Evolutionary conservation across 2,797 vertebrate genomes (phyloP).

Genomic region (Clarias laeviceps): DNA sequence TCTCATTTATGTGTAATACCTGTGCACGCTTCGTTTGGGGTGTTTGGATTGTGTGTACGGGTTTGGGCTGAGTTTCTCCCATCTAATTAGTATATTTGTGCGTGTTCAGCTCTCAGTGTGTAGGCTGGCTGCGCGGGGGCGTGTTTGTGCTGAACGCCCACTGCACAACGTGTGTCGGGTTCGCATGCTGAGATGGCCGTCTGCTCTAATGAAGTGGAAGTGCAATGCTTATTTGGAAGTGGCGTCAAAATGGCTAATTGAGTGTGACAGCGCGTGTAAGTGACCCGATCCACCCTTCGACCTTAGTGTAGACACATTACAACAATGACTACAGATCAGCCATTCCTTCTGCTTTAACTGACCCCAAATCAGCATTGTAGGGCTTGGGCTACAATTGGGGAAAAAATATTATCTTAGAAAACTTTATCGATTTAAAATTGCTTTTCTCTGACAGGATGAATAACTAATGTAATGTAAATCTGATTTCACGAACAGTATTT

Average conservation of each 20-base stretch:
- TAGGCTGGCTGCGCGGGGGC: conserved; percentile 9
- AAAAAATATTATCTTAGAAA: background rate
- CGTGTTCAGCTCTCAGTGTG: background rate
- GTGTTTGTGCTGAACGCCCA: conserved; percentile 16
- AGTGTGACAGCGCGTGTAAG: conserved; percentile 23
- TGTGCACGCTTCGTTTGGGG: background rate
- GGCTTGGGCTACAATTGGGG: too few species aligned
- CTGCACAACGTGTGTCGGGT: background rate
- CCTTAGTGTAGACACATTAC: conserved; percentile 4
- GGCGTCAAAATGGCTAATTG: conserved; percentile 39
- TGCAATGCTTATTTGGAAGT: conserved; percentile 41
- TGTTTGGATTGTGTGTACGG: background rate
- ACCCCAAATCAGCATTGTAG: too few species aligned
- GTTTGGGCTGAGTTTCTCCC: conserved; percentile 13
- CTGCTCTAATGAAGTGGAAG: conserved; percentile 48
- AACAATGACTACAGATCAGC: conserved; percentile 9
- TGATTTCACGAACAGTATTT: background rate
- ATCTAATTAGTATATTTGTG: conserved; percentile 16
- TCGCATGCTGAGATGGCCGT: conserved; percentile 26
- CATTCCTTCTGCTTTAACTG: conserved; percentile 1
- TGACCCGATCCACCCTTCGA: conserved; percentile 21
- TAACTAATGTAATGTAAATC: background rate
- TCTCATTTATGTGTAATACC: background rate
- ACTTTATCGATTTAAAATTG: background rate
- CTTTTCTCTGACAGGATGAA: too few species aligned